These are phyloP conservation scores for Ardeotis arabs DNA, from an alignment of 2,113 vertebrate genomes.

Conservation along the genomic window DNA sequence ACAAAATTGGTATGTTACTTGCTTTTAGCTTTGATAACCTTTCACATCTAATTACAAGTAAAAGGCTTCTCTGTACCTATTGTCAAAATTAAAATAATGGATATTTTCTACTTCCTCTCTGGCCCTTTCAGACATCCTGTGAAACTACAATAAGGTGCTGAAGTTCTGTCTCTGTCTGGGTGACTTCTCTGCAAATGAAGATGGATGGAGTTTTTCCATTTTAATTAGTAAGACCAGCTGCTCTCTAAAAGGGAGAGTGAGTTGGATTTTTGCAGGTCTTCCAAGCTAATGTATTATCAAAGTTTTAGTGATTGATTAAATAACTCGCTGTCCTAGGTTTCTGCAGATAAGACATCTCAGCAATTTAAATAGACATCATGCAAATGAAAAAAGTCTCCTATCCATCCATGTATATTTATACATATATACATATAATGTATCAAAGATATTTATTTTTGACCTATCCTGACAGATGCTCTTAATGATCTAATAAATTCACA, in stretches of 20 bases:
- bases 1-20: conserved; percentile 77
- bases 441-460: background rate
- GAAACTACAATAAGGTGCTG: background rate
- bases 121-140: background rate
- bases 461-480: background rate
- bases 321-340: background rate
- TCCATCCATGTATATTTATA: background rate
- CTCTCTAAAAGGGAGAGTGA: background rate
- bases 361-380: background rate
- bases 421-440: background rate
- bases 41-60: conserved; percentile 82
- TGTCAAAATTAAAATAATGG: conserved; percentile 36
- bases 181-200: conserved; percentile 50
- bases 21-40: conserved; percentile 81
- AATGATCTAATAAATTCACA: background rate
- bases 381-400: background rate
- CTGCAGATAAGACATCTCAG: background rate
- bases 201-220: conserved; percentile 54
- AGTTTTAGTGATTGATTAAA: conserved; percentile 33
- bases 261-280: conserved; percentile 21
- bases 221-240: conserved; percentile 56
- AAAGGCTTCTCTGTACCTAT: background rate
- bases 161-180: conserved; percentile 15
- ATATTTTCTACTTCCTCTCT: background rate
- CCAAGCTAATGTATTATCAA: conserved; percentile 28